These are phyloP conservation scores for Callipepla californica DNA, from an alignment of 2,113 vertebrate species.

Conservation along the genomic window DNA sequence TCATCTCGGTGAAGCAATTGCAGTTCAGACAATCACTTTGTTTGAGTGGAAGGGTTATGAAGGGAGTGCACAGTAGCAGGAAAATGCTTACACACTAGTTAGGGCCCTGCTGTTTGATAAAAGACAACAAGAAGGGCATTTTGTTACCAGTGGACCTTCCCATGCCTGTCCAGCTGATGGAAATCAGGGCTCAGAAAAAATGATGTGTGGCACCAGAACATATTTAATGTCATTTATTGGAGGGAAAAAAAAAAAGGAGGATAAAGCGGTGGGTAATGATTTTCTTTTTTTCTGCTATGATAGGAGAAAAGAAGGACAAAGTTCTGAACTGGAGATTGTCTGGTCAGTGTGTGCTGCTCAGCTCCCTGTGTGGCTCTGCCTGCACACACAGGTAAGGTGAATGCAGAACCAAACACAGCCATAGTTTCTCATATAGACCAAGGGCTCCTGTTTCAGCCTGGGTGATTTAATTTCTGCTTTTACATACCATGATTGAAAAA, in stretches of 20 bases:
- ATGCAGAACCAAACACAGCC: not conserved
- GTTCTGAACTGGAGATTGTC: not conserved
- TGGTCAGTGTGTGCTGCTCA: not conserved
- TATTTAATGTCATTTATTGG: not conserved
- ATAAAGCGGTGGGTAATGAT: not conserved
- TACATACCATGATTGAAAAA: fast-evolving
- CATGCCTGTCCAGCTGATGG: not conserved
- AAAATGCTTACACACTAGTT: constrained; percentile 2
- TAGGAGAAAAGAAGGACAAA: not conserved
- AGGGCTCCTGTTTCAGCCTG: not conserved
- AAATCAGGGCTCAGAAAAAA: not conserved
- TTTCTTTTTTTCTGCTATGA: not conserved
- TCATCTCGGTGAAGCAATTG: constrained; percentile 63
- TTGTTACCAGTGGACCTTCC: constrained; percentile 3
- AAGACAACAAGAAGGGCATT: not conserved
- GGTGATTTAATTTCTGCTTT: not conserved
- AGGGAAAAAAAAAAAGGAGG: not conserved
- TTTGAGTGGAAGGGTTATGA: constrained; percentile 58
- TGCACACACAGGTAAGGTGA: fast-evolving
- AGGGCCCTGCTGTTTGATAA: not conserved
- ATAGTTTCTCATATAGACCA: not conserved
- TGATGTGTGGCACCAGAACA: fast-evolving
- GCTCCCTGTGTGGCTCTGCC: fast-evolving
- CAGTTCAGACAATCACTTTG: constrained; percentile 61
- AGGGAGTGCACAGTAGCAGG: not conserved